Conservation (phyloP, 2,113 vertebrate species). For the Damaliscus lunatus region DNA sequence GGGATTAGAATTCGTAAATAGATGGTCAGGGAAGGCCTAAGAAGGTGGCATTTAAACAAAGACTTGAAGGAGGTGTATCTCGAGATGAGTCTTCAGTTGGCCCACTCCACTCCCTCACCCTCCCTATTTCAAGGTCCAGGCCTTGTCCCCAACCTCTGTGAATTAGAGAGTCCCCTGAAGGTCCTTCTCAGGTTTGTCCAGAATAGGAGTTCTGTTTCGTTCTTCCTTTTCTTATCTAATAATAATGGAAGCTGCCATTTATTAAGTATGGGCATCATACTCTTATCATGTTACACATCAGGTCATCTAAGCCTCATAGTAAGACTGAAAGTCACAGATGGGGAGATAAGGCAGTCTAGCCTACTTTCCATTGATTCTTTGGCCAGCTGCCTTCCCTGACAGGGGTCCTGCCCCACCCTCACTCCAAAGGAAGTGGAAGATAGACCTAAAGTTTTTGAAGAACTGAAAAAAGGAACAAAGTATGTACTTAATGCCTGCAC, state of each 20-base stretch:
- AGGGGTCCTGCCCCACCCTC: not conserved
- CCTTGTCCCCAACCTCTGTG: not conserved
- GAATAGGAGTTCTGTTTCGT: not conserved
- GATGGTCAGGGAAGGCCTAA: not conserved
- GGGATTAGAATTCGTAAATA: not conserved
- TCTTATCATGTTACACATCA: not conserved
- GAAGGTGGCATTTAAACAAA: not conserved
- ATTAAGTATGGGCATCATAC: not conserved
- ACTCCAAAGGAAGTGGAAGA: not conserved
- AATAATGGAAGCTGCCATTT: not conserved
- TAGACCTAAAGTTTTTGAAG: not conserved
- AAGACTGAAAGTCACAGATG: not conserved
- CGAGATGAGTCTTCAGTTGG: not conserved
- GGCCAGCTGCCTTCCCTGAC: not conserved
- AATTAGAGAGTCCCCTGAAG: not conserved
- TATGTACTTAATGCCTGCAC: not conserved
- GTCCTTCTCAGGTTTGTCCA: not conserved
- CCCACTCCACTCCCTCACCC: not conserved
- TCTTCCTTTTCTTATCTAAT: not conserved
- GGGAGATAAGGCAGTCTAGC: not conserved
- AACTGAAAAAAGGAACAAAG: not conserved
- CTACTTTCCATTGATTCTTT: not conserved
- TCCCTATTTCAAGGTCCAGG: not conserved
- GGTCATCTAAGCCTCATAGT: not conserved
- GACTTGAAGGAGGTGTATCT: not conserved